A percentile compares a stretch with the other conserved stretches of the same genome.
These are phyloP conservation scores for Nomia melanderi DNA, from an alignment of 1,140 invertebrate genomes.

Conservation along the genomic window DNA sequence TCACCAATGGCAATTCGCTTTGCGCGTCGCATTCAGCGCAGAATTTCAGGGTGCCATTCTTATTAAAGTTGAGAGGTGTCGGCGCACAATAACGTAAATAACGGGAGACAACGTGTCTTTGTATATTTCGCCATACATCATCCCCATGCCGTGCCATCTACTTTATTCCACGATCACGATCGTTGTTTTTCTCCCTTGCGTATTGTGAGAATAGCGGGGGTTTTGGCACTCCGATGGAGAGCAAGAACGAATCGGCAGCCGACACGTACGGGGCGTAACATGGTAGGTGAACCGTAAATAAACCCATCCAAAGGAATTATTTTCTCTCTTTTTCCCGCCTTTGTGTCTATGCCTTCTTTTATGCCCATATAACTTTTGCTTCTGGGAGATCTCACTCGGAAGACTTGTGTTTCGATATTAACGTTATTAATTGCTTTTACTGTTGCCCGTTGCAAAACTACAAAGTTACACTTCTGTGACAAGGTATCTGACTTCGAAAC, in stretches of 20 bases:
- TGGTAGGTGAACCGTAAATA: conserved; percentile 57
- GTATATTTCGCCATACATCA: conserved; percentile 53
- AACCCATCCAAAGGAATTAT: conserved; percentile 61
- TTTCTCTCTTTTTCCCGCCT: conserved; percentile 35
- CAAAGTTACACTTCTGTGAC: background rate
- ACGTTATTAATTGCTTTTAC: background rate
- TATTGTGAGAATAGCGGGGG: conserved; percentile 36
- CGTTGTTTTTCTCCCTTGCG: conserved; percentile 43
- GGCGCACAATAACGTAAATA: conserved; percentile 45
- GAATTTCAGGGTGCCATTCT: conserved; percentile 39
- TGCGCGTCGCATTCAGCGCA: conserved; percentile 28
- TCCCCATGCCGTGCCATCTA: conserved; percentile 31
- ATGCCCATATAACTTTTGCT: background rate
- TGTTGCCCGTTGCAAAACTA: background rate
- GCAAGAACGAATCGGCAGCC: conserved; percentile 53
- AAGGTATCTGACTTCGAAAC: background rate
- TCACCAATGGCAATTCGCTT: conserved; percentile 35
- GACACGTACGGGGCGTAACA: conserved; percentile 44
- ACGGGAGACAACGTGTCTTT: conserved; percentile 52
- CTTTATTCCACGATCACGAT: conserved; percentile 55
- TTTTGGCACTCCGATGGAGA: conserved; percentile 50
- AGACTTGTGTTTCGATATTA: background rate
- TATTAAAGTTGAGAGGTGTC: conserved; percentile 42
- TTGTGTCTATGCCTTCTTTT: background rate
- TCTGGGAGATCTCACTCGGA: background rate